Percentiles rank a stretch among this genome's conserved stretches.
Conservation (phyloP, 2,888 invertebrate species). For the Geotrupes spiniger region DNA sequence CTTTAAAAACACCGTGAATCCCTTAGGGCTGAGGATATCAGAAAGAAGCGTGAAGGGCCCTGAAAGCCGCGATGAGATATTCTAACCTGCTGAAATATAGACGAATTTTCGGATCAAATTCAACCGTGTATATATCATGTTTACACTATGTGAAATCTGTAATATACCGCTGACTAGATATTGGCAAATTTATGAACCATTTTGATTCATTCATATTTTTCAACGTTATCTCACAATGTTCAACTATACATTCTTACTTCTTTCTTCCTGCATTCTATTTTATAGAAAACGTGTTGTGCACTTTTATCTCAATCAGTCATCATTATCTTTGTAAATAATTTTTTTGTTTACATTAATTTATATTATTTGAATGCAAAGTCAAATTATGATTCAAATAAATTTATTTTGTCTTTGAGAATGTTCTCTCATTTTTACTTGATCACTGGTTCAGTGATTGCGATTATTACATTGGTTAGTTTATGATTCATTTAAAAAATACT, state of each 20-base stretch:
- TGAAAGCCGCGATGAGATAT: slow-evolving; percentile 31
- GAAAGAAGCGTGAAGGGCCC: slow-evolving; percentile 30
- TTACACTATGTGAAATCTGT: slow-evolving; percentile 36
- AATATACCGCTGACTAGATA: slow-evolving; percentile 32
- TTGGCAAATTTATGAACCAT: slow-evolving; percentile 34
- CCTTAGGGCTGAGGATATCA: slow-evolving; percentile 32
- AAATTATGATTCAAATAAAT: too few species aligned
- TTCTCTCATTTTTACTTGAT: too few species aligned
- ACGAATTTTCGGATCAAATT: slow-evolving; percentile 36
- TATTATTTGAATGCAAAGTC: too few species aligned
- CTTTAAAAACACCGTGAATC: slow-evolving; percentile 40
- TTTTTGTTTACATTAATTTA: too few species aligned
- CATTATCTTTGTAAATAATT: too few species aligned
- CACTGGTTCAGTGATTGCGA: too few species aligned
- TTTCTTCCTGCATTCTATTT: slow-evolving; percentile 1
- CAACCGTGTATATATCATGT: slow-evolving; percentile 36
- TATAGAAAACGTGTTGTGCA: neutral
- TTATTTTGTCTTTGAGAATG: too few species aligned
- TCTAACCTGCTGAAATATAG: slow-evolving; percentile 34
- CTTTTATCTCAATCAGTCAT: too few species aligned
- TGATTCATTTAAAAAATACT: too few species aligned
- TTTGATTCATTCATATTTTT: slow-evolving; percentile 32
- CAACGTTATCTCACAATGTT: slow-evolving; percentile 27
- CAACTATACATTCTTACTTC: slow-evolving; percentile 7
- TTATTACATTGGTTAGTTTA: too few species aligned